Evolutionary conservation across 2,113 vertebrate species (phyloP), one percentile per base, ranked within the genome.

Genomic region (Scophthalmus maximus): DNA sequence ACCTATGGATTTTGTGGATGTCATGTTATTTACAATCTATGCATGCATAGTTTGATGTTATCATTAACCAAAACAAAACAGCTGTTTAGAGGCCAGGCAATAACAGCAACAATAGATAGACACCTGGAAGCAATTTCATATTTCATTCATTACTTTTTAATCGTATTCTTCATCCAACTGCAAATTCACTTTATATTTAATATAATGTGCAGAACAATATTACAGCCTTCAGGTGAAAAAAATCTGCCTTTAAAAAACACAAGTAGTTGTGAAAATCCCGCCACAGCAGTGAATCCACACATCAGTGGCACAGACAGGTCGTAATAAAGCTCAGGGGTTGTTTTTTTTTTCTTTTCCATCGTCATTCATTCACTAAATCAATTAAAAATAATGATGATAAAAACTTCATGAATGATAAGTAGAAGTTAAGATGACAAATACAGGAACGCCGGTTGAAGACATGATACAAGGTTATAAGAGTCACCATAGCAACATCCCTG

Each of bases 101-200:
- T 67, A 62, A 59, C 15, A 76, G 72, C 57, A 63, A 72, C 9
- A 73, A 11, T n/a, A 11, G 40, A 56, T 2, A 57, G 32, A 57
- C 55, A 56, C 61, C 62, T 78, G 5, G 22, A 75, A 71, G 68
- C 60, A 22, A 53, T 50, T 47, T 65, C 12, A 75, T 71, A 51
- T 82, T 73, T 82, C 63, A 80, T 83, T 81, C 73, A 86, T 85
- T 79, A 68, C 64, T 58, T 82, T 83, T 87, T 86, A 88, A 88
- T 87, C 58, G 77, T 47, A 73, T 89, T 89, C 65, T 59, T 65
- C 29, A 79, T 76, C 88, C 85, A 70, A 55, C 71, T 79, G 87
- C 76, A 66, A 82, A 87, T 74, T 25, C 57, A 68, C 60, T 84
- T 85, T 49, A 81, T 69, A 73, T 73, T 75, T 67, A 81, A 58